Evolutionary conservation across 1,140 invertebrate genomes (phyloP).

Genomic region (Drosophila sp.): DNA sequence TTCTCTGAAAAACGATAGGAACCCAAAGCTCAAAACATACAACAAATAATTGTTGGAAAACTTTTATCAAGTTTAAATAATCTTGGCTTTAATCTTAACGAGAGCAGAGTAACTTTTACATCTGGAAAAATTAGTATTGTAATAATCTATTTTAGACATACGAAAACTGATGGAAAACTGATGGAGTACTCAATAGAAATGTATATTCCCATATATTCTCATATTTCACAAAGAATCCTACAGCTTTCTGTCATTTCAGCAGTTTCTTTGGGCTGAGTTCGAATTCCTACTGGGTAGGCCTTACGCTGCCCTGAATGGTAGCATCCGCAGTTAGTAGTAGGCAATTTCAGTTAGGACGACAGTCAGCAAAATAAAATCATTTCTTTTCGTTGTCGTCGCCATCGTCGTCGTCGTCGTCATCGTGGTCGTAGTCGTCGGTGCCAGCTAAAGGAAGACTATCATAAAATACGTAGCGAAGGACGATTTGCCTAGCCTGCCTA

Average conservation of each 20-base stretch:
- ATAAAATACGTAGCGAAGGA: constrained; percentile 77
- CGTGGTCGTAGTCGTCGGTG: constrained; percentile 15
- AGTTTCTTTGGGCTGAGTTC: constrained; percentile 12
- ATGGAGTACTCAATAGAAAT: too few relatives aligned
- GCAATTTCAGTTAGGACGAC: constrained; percentile 76
- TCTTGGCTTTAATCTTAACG: too few relatives aligned
- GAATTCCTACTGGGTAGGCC: constrained; percentile 52
- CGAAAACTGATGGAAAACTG: too few relatives aligned
- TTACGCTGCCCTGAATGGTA: constrained; percentile 36
- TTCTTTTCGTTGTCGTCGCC: constrained; percentile 47
- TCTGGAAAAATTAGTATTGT: too few relatives aligned
- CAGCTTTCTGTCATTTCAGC: neutral
- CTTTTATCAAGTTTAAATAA: too few relatives aligned
- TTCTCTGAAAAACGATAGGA: too few relatives aligned
- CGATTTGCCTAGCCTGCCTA: constrained; percentile 54
- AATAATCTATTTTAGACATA: too few relatives aligned
- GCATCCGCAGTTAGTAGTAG: constrained; percentile 58
- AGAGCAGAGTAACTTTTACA: too few relatives aligned
- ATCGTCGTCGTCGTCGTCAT: constrained; percentile 23
- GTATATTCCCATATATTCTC: too few relatives aligned
- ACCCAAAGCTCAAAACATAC: too few relatives aligned
- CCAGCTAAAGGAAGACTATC: constrained; percentile 61
- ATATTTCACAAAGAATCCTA: neutral
- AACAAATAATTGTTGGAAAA: too few relatives aligned
- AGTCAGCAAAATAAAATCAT: constrained; percentile 78